These are phyloP conservation scores for Trissonchulus latispiculum DNA, from an alignment of 2,888 invertebrate species.

Conservation along the genomic window DNA sequence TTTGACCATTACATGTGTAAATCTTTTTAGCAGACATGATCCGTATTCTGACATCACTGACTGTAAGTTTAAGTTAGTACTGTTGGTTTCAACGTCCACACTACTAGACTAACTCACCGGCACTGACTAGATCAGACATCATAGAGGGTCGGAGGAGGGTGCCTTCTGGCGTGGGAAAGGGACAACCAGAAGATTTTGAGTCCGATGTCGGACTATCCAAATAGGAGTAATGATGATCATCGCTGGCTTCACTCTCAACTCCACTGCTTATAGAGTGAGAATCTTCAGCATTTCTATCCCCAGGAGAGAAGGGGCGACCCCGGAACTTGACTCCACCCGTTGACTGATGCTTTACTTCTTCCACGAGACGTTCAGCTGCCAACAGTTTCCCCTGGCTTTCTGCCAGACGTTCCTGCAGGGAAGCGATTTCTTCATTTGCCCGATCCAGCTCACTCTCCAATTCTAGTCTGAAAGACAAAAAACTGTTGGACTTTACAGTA, in stretches of 20 bases:
- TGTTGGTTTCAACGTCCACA: too few species aligned
- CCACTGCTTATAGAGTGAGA: neutral
- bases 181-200: neutral
- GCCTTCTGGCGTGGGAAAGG: neutral
- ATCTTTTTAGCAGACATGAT: too few species aligned
- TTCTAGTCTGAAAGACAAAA: conserved; percentile 2
- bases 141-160: neutral
- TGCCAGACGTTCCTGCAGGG: conserved; percentile 3
- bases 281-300: neutral
- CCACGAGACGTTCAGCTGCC: neutral
- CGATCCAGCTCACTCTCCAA: conserved; percentile 14
- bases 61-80: too few species aligned
- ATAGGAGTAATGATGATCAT: neutral
- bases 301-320: neutral
- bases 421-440: conserved; percentile 12
- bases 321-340: too few species aligned
- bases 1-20: too few species aligned
- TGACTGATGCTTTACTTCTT: neutral
- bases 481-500: too few species aligned
- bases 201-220: neutral
- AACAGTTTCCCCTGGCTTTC: conserved; percentile 1
- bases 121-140: neutral
- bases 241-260: neutral
- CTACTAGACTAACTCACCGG: too few species aligned
- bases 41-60: too few species aligned